A percentile compares a stretch with the other conserved stretches of the same genome.
phyloP scores from a whole-genome alignment of 2,113 vertebrate genomes.

The Lophochroa leadbeateri region DNA sequence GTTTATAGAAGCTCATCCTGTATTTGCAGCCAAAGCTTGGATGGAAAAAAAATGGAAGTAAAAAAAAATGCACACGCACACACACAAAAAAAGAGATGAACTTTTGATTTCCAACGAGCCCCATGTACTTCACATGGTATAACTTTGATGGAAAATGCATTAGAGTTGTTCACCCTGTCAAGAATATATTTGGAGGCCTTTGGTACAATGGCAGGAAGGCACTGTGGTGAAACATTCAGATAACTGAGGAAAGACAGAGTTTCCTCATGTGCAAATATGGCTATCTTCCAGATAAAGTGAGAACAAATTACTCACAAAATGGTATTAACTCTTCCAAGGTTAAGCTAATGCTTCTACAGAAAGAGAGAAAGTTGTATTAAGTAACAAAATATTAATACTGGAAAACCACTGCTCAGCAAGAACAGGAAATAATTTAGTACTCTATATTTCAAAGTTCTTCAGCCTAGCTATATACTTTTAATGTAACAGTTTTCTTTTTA shows the following conservation, averaged over 20 bases:
- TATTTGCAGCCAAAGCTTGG: conserved; percentile 52
- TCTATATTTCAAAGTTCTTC: not conserved
- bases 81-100: conserved; percentile 14
- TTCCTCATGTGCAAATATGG: conserved; percentile 79
- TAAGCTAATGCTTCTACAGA: conserved; percentile 30
- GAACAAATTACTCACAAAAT: conserved; percentile 53
- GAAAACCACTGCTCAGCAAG: conserved; percentile 36
- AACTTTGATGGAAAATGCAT: conserved; percentile 63
- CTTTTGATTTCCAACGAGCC: conserved; percentile 11
- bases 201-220: conserved; percentile 83
- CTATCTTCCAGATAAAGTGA: conserved; percentile 72
- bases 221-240: conserved; percentile 80
- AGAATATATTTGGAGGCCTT: conserved; percentile 59
- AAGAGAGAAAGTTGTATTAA: not conserved
- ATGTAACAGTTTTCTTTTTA: not conserved
- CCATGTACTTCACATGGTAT: conserved; percentile 4
- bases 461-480: not conserved
- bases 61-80: not conserved
- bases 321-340: conserved; percentile 32
- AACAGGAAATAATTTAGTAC: conserved; percentile 60
- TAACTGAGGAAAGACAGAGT: conserved; percentile 75
- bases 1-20: conserved; percentile 68
- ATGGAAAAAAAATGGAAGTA: conserved; percentile 28
- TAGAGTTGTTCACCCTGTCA: conserved; percentile 41
- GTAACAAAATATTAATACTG: conserved; percentile 44